Evolutionary conservation across 2,888 invertebrate species (phyloP).

Genomic region (Pristionchus mayeri): DNA sequence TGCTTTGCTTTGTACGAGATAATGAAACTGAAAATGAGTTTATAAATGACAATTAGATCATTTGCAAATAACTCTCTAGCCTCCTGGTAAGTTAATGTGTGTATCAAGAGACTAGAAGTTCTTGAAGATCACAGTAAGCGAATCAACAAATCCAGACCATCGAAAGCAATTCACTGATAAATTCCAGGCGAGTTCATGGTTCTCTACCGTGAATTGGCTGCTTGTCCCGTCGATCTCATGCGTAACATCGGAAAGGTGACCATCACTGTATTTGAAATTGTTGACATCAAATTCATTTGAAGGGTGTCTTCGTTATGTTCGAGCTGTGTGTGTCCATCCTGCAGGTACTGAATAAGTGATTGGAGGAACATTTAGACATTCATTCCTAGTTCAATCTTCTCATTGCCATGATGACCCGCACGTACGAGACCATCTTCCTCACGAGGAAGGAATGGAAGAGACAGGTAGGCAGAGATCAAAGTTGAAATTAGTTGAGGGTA

Average conservation of each 20-base stretch:
- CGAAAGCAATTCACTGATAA: too few species aligned
- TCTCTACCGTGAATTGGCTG: slow-evolving; percentile 60
- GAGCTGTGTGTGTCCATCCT: slow-evolving; percentile 96
- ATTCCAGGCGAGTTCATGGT: slow-evolving; percentile 77
- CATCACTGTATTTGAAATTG: neutral
- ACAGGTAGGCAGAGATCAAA: slow-evolving; percentile 51
- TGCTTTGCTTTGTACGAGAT: too few species aligned
- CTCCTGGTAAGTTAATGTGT: too few species aligned
- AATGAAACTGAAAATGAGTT: too few species aligned
- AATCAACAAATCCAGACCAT: too few species aligned
- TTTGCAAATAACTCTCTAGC: too few species aligned
- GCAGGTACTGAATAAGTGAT: slow-evolving; percentile 56
- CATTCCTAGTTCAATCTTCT: slow-evolving; percentile 76
- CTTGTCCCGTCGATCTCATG: slow-evolving; percentile 59
- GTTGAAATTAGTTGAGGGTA: neutral
- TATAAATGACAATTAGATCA: too few species aligned
- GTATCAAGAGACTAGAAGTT: too few species aligned
- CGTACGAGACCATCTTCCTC: slow-evolving; percentile 96
- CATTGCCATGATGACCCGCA: slow-evolving; percentile 79
- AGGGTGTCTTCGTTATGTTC: slow-evolving; percentile 90
- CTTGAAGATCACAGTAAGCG: too few species aligned
- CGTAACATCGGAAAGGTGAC: slow-evolving; percentile 61
- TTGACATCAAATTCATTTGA: neutral
- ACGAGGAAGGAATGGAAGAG: slow-evolving; percentile 95
- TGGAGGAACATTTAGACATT: slow-evolving; percentile 85